phyloP scores from a whole-genome alignment of 2,888 invertebrate species.

The Oithona nana region DNA sequence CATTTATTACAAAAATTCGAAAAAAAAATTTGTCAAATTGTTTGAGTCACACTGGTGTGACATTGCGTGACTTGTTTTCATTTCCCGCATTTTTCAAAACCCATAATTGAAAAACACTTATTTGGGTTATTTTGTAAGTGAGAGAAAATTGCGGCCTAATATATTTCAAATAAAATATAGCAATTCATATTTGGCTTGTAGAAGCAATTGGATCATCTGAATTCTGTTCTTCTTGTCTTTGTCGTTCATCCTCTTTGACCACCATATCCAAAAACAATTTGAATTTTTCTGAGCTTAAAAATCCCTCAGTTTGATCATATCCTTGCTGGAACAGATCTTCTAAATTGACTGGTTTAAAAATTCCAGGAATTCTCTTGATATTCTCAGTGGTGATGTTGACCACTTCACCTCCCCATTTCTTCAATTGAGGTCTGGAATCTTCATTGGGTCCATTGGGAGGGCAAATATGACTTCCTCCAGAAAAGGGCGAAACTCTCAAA shows the following conservation, averaged over 20 bases:
- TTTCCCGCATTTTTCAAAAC: too few species aligned
- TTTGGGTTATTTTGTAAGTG: too few species aligned
- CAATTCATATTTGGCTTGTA: too few species aligned
- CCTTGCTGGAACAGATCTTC: background rate
- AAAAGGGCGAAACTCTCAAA: conserved; percentile 3
- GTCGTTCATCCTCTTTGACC: background rate
- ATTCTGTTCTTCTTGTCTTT: too few species aligned
- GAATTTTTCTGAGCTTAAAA: background rate
- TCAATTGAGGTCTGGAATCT: background rate
- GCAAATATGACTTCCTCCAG: conserved; percentile 5
- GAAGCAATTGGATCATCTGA: too few species aligned
- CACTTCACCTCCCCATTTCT: background rate
- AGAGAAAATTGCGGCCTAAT: too few species aligned
- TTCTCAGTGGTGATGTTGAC: background rate
- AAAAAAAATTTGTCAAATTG: too few species aligned
- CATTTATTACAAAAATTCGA: too few species aligned
- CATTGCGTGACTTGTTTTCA: too few species aligned
- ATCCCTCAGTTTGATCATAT: background rate
- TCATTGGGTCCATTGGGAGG: background rate
- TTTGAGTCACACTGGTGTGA: too few species aligned
- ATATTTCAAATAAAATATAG: too few species aligned
- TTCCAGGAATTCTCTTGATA: background rate
- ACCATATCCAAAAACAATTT: background rate
- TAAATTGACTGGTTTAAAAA: background rate
- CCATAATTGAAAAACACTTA: too few species aligned